A percentile compares a stretch with the other conserved stretches of the same genome.
Evolutionary conservation across 2,888 invertebrate genomes (phyloP).

Genomic region (Drosophila paranaensis): DNA sequence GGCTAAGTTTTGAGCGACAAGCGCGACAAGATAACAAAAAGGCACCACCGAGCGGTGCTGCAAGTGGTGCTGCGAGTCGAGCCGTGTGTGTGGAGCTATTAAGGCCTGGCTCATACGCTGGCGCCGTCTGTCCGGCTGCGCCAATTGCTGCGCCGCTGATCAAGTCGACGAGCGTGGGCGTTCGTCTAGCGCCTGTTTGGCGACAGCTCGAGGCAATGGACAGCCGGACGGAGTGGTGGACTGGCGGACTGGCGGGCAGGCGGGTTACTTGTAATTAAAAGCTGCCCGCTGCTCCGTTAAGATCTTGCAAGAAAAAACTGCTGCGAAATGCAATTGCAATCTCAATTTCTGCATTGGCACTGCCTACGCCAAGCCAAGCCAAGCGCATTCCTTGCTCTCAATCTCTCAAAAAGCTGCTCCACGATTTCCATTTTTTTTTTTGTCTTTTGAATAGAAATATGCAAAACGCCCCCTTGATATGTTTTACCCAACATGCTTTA

Average conservation of each 20-base stretch:
- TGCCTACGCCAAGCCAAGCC: conserved; percentile 62
- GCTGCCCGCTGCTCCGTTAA: conserved; percentile 42
- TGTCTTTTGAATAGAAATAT: conserved; percentile 27
- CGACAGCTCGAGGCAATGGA: conserved; percentile 64
- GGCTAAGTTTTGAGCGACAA: conserved; percentile 67
- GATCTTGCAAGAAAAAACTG: conserved; percentile 38
- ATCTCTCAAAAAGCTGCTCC: conserved; percentile 38
- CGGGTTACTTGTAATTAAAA: conserved; percentile 68
- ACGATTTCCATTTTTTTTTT: conserved; percentile 14
- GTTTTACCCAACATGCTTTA: conserved; percentile 35
- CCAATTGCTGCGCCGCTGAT: conserved; percentile 37
- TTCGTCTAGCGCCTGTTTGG: conserved; percentile 73
- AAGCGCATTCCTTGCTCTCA: conserved; percentile 64
- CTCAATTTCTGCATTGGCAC: conserved; percentile 43
- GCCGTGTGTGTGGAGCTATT: conserved; percentile 50
- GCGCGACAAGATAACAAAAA: conserved; percentile 77
- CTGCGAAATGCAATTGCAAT: conserved; percentile 26
- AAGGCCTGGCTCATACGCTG: conserved; percentile 41
- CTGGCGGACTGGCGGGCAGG: conserved; percentile 25
- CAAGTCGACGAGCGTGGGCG: conserved; percentile 74
- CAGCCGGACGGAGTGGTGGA: conserved; percentile 9
- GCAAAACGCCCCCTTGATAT: conserved; percentile 50
- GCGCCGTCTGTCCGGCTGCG: conserved; percentile 52
- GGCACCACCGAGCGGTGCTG: conserved; percentile 17
- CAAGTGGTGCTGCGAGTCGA: conserved; percentile 12